A percentile compares a stretch with the other conserved stretches of the same genome.
Conservation (phyloP, 2,113 vertebrate species). For the Cheirogaleus medius region DNA sequence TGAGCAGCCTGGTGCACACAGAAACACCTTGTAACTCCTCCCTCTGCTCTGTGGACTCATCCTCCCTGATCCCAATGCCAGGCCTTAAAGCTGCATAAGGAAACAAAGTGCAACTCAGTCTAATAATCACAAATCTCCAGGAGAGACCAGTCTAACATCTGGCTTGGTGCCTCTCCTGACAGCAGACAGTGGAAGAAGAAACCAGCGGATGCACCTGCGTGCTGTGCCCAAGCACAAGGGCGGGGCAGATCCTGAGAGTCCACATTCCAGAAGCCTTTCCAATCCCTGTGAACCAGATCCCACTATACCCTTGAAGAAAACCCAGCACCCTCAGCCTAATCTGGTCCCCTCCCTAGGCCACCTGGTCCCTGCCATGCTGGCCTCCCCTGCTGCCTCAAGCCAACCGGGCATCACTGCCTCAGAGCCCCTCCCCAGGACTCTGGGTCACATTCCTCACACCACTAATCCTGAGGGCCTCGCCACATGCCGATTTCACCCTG, state of each 20-base stretch:
- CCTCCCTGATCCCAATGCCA: background rate
- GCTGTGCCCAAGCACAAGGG: background rate
- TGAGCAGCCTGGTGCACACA: background rate
- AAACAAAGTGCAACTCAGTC: background rate
- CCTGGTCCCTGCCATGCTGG: background rate
- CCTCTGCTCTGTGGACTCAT: no score
- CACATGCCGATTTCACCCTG: no score
- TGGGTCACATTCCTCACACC: background rate
- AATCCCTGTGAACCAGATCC: background rate
- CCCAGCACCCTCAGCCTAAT: background rate
- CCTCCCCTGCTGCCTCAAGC: background rate
- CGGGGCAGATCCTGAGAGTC: background rate
- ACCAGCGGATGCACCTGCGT: no score
- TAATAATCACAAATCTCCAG: background rate
- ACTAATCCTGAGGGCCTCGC: background rate
- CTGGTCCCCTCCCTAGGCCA: no score
- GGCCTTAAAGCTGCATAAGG: background rate
- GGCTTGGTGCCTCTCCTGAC: background rate
- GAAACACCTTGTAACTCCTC: background rate
- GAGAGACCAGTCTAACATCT: fast-evolving
- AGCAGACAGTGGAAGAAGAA: background rate
- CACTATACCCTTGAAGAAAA: background rate
- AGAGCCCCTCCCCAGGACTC: fast-evolving
- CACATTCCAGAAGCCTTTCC: background rate
- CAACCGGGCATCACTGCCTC: background rate